phyloP scores from a whole-genome alignment of 2,113 vertebrate genomes.

The Neolamprologus falcicula region DNA sequence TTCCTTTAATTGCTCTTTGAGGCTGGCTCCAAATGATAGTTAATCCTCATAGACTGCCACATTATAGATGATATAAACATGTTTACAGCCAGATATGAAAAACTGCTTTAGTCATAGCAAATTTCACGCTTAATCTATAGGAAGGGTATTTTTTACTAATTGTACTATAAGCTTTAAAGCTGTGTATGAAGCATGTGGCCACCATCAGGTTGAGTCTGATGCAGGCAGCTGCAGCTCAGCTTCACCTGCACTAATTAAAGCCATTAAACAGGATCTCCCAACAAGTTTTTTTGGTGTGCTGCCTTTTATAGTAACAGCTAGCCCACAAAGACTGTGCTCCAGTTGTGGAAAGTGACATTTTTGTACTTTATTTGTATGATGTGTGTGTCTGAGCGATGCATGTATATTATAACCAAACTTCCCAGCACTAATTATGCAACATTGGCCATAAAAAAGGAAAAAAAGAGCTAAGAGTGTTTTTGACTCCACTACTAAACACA shows the following conservation, averaged over 20 bases:
- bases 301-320: background rate
- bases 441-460: background rate
- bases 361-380: background rate
- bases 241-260: background rate
- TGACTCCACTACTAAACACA: background rate
- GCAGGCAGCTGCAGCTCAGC: background rate
- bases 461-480: background rate
- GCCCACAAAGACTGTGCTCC: background rate
- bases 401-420: background rate
- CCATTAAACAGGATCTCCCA: background rate
- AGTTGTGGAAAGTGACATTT: background rate
- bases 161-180: background rate
- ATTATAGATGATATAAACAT: background rate
- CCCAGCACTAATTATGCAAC: background rate
- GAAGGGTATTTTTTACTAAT: background rate
- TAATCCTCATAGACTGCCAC: background rate
- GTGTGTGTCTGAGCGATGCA: background rate
- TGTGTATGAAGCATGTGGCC: background rate
- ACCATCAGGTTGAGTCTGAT: background rate
- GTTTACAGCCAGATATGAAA: background rate
- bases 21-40: background rate
- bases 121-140: background rate
- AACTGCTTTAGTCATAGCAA: background rate
- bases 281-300: background rate
- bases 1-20: background rate